These are phyloP conservation scores for Lytechinus pictus DNA, from an alignment of 35 echinoderm and acorn worm species.

Conservation along the genomic window DNA sequence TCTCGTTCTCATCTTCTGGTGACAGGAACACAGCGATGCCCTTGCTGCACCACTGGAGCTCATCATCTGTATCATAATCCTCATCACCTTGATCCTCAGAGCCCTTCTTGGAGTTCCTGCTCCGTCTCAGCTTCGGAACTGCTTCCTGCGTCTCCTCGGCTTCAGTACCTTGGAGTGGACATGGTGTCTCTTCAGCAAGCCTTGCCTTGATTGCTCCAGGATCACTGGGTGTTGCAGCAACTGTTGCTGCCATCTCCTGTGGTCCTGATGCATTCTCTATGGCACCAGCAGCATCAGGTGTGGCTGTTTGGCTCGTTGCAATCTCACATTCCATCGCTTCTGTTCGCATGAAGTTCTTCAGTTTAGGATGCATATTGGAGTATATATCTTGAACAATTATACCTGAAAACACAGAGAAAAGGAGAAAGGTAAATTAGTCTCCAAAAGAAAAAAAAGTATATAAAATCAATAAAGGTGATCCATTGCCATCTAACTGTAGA, in stretches of 20 bases:
- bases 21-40: constrained; percentile 20
- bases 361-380: constrained; percentile 36
- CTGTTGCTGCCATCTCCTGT: constrained; percentile 8
- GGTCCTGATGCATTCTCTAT: constrained; percentile 40
- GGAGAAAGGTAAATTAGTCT: neutral
- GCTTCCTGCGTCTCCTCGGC: neutral
- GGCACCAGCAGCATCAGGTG: neutral
- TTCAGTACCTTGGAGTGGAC: neutral
- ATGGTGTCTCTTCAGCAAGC: neutral
- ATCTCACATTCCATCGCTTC: constrained; percentile 46
- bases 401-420: neutral
- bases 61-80: constrained; percentile 36
- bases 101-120: neutral
- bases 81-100: neutral
- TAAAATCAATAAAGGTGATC: neutral
- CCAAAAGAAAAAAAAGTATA: neutral
- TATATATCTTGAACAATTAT: neutral
- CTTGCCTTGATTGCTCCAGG: neutral
- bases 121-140: neutral
- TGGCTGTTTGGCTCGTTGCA: neutral
- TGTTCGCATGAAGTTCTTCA: constrained; percentile 42
- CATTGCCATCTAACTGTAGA: neutral
- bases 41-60: constrained; percentile 43
- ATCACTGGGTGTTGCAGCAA: constrained; percentile 21
- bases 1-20: constrained; percentile 1